A percentile compares a stretch with the other conserved stretches of the same genome.
Conservation (phyloP, 2,888 invertebrate species). For the Orchesella flavescens region DNA sequence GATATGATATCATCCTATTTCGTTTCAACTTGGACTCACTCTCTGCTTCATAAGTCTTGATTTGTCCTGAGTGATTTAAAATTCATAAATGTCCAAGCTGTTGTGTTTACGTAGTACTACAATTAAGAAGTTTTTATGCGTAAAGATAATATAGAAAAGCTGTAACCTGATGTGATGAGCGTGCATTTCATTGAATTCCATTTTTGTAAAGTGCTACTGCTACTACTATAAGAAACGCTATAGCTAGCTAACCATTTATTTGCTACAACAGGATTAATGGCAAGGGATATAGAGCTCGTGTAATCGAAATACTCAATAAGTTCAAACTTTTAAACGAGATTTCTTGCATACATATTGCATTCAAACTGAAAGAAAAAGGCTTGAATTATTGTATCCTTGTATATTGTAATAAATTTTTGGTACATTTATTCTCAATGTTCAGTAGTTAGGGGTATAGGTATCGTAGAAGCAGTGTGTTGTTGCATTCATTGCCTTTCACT, state of each 20-base stretch:
- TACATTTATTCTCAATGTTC: neutral
- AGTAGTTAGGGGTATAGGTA: neutral
- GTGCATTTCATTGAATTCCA: neutral
- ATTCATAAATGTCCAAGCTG: slow-evolving; percentile 57
- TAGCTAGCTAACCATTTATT: too few species aligned
- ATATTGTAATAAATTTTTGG: neutral
- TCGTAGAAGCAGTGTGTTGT: too few species aligned
- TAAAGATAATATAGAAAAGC: too few species aligned
- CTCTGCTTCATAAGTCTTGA: slow-evolving; percentile 30
- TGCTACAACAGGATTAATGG: too few species aligned
- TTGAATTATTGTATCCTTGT: neutral
- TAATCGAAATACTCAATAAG: too few species aligned
- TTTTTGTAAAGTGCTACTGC: neutral
- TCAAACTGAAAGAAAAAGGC: too few species aligned
- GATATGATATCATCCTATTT: neutral
- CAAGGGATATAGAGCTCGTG: too few species aligned
- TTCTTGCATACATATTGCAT: too few species aligned
- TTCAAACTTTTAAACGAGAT: too few species aligned
- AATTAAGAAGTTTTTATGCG: slow-evolving; percentile 29
- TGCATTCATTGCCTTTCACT: slow-evolving; percentile 20
- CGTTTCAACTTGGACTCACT: neutral
- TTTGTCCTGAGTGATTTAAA: slow-evolving; percentile 60
- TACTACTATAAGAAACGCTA: neutral
- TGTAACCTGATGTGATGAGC: too few species aligned
- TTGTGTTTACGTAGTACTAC: slow-evolving; percentile 1